These are phyloP conservation scores for Acrocephalus arundinaceus DNA, from an alignment of 2,113 vertebrate genomes.

Conservation along the genomic window DNA sequence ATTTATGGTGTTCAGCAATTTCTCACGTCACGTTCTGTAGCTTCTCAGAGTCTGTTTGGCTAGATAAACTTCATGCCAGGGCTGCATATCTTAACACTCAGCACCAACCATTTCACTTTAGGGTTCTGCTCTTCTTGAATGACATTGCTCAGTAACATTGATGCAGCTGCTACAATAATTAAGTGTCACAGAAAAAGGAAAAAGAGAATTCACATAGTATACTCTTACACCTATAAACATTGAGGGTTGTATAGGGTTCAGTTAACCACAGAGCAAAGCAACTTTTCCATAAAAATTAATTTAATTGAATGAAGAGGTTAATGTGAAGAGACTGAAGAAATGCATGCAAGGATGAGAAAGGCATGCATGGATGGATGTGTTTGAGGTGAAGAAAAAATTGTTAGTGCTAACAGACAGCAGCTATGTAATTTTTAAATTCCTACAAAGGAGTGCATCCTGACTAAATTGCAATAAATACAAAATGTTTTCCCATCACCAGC, in stretches of 20 bases:
- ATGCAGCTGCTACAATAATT: neutral
- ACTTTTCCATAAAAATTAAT: neutral
- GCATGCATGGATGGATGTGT: neutral
- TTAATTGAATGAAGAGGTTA: neutral
- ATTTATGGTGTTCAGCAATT: slow-evolving; percentile 21
- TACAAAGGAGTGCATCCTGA: neutral
- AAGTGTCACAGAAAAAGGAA: neutral
- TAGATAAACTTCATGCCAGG: neutral
- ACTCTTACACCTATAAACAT: neutral
- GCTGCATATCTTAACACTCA: neutral
- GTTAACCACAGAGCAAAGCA: neutral
- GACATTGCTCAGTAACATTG: neutral
- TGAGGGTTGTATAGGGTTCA: neutral
- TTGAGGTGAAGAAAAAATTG: neutral
- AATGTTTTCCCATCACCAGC: neutral
- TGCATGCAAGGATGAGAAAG: neutral
- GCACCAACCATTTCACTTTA: neutral
- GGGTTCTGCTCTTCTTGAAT: neutral
- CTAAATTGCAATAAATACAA: neutral
- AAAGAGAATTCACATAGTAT: neutral
- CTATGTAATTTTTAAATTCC: neutral
- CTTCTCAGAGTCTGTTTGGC: neutral
- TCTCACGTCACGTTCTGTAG: neutral
- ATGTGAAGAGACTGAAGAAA: neutral
- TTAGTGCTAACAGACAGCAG: neutral